Evolutionary conservation across 2,797 vertebrate species (phyloP).

Genomic region (Cyprinodon diabolis): DNA sequence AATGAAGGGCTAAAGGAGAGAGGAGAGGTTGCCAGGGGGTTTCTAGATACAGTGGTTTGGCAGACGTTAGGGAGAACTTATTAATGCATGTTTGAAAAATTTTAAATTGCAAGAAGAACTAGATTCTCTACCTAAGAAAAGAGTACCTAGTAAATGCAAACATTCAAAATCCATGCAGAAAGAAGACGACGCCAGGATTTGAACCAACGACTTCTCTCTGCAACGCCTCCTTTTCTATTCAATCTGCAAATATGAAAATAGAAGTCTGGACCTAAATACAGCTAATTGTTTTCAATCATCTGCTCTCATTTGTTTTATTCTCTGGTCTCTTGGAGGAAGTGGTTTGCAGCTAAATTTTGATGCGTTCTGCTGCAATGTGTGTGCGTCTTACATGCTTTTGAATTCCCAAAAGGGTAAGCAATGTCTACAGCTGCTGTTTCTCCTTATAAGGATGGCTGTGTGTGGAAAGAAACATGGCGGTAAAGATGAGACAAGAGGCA

Average conservation of each 20-base stretch:
- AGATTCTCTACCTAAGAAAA: too few relatives aligned
- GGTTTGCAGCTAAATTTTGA: conserved; percentile 32
- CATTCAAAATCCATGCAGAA: too few relatives aligned
- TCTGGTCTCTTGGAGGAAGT: conserved; percentile 27
- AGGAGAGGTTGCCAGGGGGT: neutral
- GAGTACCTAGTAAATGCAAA: too few relatives aligned
- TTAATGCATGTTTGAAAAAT: conserved; percentile 1
- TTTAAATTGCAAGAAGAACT: conserved; percentile 9
- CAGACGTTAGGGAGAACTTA: neutral
- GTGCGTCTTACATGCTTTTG: conserved; percentile 70
- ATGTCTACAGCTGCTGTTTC: conserved; percentile 63
- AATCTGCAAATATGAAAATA: neutral
- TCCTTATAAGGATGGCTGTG: conserved; percentile 74
- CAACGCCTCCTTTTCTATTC: neutral
- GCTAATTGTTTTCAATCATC: conserved; percentile 18
- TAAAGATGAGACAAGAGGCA: neutral
- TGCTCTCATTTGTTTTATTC: conserved; percentile 35
- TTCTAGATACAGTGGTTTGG: neutral
- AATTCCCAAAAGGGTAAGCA: conserved; percentile 62
- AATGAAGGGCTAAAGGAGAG: conserved; percentile 9
- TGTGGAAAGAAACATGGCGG: conserved; percentile 47
- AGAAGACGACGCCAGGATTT: too few relatives aligned
- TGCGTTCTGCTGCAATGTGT: conserved; percentile 27
- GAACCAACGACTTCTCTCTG: too few relatives aligned
- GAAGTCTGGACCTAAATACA: neutral